Conservation (phyloP, 2,888 invertebrate species). For the Noctua comes region DNA sequence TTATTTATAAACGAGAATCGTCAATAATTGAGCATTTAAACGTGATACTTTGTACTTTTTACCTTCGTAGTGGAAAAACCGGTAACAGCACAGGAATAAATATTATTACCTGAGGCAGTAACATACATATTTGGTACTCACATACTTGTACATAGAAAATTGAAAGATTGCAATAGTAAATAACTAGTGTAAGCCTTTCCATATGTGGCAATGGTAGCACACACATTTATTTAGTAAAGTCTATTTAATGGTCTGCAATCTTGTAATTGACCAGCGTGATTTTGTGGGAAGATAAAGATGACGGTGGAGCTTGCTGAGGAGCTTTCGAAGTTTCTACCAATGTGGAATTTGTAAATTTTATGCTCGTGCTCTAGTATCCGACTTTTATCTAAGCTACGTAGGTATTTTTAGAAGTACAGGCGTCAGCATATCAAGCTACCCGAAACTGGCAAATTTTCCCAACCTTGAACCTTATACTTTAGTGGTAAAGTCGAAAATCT, state of each 20-base stretch:
- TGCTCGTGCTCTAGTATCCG: not conserved
- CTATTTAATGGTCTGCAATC: slow-evolving; percentile 24
- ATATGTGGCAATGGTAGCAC: slow-evolving; percentile 47
- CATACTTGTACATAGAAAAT: slow-evolving; percentile 41
- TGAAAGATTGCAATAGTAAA: slow-evolving; percentile 53
- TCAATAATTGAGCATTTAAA: not conserved
- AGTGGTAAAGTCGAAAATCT: too few species aligned
- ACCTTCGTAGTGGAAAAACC: not conserved
- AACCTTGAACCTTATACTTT: too few species aligned
- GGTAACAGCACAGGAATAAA: not conserved
- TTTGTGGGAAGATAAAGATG: slow-evolving; percentile 5
- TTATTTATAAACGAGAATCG: not conserved
- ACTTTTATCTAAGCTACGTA: not conserved
- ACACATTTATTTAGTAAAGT: slow-evolving; percentile 30
- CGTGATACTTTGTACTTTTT: slow-evolving; percentile 2
- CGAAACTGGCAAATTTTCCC: too few species aligned
- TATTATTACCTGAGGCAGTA: slow-evolving; percentile 1
- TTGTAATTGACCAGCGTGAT: not conserved
- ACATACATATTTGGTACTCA: slow-evolving; percentile 4
- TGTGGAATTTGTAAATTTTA: not conserved
- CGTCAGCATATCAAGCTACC: too few species aligned
- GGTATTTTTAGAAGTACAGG: not conserved
- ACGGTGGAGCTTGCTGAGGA: not conserved
- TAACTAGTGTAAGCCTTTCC: slow-evolving; percentile 49
- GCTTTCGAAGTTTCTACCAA: not conserved